These are phyloP conservation scores for Adineta ricciae DNA, from an alignment of 2,888 invertebrate genomes.

Conservation along the genomic window DNA sequence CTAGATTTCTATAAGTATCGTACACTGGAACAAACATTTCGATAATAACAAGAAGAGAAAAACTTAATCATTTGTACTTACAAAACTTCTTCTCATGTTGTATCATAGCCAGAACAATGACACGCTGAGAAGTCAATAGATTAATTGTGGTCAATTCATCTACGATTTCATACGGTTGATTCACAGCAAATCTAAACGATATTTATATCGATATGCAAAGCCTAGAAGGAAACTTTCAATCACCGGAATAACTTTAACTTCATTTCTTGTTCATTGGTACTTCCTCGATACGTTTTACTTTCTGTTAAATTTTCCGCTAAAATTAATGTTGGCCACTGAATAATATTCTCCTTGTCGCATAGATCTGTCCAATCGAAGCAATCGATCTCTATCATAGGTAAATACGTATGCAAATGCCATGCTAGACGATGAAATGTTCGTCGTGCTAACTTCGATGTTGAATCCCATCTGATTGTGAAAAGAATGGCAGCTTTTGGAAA, in stretches of 20 bases:
- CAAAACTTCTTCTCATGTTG: not conserved
- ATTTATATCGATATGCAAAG: too few species aligned
- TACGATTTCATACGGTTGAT: not conserved
- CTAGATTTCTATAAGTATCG: not conserved
- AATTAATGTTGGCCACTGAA: not conserved
- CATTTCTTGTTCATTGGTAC: constrained; percentile 5
- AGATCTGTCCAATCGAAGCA: not conserved
- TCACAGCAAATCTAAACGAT: not conserved
- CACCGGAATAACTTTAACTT: not conserved
- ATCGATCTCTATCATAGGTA: not conserved
- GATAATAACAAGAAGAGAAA: not conserved
- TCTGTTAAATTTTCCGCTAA: not conserved
- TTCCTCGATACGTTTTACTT: not conserved
- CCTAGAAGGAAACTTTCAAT: too few species aligned
- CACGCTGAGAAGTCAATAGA: not conserved
- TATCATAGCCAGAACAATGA: not conserved
- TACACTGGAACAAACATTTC: not conserved
- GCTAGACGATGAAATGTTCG: not conserved
- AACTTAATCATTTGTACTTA: not conserved
- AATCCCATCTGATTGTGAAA: not conserved
- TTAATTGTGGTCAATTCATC: not conserved
- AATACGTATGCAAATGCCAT: not conserved
- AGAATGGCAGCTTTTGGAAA: not conserved
- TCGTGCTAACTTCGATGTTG: not conserved
- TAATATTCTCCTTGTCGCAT: not conserved